These are phyloP conservation scores for Gallinago paraguaiae DNA, from an alignment of 2,113 vertebrate genomes.

Conservation along the genomic window DNA sequence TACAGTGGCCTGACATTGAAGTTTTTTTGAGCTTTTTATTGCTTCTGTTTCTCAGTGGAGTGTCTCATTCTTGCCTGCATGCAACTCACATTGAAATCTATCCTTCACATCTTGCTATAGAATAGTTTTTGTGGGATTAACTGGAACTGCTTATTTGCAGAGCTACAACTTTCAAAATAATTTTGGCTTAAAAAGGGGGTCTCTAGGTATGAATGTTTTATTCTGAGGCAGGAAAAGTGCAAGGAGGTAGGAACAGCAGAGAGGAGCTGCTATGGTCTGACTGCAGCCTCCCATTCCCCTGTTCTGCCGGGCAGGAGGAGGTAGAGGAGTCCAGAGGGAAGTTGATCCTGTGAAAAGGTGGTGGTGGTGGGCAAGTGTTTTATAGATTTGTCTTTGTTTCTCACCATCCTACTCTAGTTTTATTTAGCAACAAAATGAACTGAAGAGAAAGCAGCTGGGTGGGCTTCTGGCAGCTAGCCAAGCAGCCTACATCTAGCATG, in stretches of 20 bases:
- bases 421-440: not conserved
- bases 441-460: not conserved
- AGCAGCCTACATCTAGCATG: not conserved
- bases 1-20: not conserved
- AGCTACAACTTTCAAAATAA: not conserved
- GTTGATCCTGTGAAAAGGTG: not conserved
- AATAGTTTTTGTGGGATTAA: not conserved
- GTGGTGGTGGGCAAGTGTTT: not conserved
- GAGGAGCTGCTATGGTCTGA: not conserved
- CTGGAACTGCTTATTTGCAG: not conserved
- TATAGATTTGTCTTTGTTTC: not conserved
- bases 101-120: not conserved
- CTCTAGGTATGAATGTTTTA: not conserved
- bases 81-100: not conserved
- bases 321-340: not conserved
- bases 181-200: not conserved
- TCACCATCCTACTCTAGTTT: not conserved
- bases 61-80: not conserved
- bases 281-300: fast-evolving
- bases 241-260: not conserved
- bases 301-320: not conserved
- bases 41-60: not conserved
- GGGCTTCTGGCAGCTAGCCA: not conserved
- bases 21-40: not conserved
- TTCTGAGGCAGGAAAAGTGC: not conserved